Evolutionary conservation across 2,113 vertebrate genomes (phyloP).

Genomic region (Fulica atra): DNA sequence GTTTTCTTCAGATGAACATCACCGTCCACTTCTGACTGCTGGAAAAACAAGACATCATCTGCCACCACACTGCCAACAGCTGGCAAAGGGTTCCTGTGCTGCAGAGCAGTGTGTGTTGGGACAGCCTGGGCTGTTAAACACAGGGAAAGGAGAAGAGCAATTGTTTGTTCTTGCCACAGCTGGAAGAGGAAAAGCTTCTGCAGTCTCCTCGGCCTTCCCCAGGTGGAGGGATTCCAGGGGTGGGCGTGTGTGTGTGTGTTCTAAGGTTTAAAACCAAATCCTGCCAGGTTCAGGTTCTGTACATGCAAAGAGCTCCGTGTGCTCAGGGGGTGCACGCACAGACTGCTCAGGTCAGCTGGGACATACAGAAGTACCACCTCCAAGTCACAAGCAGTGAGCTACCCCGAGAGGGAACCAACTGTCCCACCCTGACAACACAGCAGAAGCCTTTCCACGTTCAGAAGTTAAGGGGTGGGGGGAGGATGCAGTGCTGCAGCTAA

Average conservation of each 20-base stretch:
- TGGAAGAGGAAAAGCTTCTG: slow-evolving; percentile 12
- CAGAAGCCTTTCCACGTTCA: background rate
- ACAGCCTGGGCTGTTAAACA: background rate
- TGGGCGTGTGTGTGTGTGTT: background rate
- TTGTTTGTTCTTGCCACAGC: background rate
- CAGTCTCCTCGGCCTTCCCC: background rate
- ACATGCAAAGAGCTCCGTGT: background rate
- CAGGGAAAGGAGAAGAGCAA: background rate
- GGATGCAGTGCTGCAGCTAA: background rate
- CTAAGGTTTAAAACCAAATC: background rate
- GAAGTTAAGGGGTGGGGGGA: background rate
- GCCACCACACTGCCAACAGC: background rate
- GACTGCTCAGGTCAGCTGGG: background rate
- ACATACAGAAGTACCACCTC: background rate
- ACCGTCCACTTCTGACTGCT: slow-evolving; percentile 64
- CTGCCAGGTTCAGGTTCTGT: background rate
- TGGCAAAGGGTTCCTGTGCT: background rate
- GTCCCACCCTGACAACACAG: background rate
- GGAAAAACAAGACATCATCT: slow-evolving; percentile 17
- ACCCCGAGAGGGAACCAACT: background rate
- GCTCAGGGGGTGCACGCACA: background rate
- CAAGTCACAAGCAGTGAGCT: background rate
- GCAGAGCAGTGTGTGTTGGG: background rate
- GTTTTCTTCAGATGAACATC: slow-evolving; percentile 54
- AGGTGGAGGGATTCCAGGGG: background rate